Evolutionary conservation across 2,888 invertebrate genomes (phyloP).

Genomic region (Thymelicus lineola): DNA sequence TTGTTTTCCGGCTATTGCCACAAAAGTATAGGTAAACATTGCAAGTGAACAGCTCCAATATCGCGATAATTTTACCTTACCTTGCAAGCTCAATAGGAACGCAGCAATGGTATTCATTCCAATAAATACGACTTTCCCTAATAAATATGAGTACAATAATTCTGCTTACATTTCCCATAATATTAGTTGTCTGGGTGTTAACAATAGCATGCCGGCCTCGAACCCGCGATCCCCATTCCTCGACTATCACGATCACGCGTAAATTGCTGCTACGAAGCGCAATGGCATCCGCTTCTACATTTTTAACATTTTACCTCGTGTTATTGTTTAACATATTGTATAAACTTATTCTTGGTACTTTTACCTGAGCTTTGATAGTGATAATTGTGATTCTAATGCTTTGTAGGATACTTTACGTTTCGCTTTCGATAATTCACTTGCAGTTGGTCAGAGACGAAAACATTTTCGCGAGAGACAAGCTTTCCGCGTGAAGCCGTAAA

Average conservation of each 20-base stretch:
- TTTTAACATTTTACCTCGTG: constrained; percentile 26
- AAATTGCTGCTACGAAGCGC: constrained; percentile 45
- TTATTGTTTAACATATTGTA: background rate
- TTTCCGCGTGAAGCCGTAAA: no score
- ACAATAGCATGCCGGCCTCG: constrained; percentile 45
- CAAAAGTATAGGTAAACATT: no score
- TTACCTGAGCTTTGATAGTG: background rate
- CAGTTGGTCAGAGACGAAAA: no score
- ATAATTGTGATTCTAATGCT: background rate
- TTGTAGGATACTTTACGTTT: no score
- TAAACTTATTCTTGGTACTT: background rate
- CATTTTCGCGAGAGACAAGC: no score
- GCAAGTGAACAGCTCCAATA: no score
- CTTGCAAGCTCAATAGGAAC: background rate
- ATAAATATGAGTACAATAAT: constrained; percentile 29
- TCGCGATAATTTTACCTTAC: background rate
- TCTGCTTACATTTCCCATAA: constrained; percentile 31
- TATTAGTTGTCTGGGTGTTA: constrained; percentile 28
- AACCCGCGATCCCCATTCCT: constrained; percentile 57
- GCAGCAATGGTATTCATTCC: constrained; percentile 3
- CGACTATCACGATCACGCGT: constrained; percentile 55
- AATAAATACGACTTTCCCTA: constrained; percentile 14
- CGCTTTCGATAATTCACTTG: no score
- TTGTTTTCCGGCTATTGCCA: no score
- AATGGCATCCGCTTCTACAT: constrained; percentile 27